These are phyloP conservation scores for Indicator maculatus DNA, from an alignment of 2,113 vertebrate genomes.

Conservation along the genomic window DNA sequence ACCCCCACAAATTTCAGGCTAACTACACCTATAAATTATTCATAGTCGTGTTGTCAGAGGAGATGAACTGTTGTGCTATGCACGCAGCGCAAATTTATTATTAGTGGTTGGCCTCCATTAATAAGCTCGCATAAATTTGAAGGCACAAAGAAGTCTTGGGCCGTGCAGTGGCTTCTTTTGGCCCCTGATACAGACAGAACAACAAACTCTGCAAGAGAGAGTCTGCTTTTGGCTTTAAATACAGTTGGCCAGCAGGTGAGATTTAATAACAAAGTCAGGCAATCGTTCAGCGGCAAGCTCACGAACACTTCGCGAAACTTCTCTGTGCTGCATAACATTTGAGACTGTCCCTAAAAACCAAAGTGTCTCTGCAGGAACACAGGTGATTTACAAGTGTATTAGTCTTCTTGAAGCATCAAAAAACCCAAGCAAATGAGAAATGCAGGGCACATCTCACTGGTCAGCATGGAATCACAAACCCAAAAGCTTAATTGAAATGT, in stretches of 20 bases:
- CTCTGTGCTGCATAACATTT: rapidly evolving
- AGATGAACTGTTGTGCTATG: slow-evolving; percentile 50
- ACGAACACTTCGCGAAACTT: neutral
- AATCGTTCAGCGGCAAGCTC: neutral
- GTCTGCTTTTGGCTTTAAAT: neutral
- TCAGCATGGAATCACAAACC: neutral
- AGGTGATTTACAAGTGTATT: neutral
- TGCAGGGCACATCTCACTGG: rapidly evolving
- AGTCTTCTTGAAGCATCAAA: neutral
- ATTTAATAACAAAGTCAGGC: neutral
- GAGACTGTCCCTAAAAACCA: neutral
- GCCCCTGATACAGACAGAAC: neutral
- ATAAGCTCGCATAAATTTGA: slow-evolving; percentile 50
- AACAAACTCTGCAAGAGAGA: neutral
- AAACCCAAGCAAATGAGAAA: neutral
- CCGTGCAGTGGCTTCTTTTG: neutral
- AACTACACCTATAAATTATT: slow-evolving; percentile 76
- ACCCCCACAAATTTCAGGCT: slow-evolving; percentile 65
- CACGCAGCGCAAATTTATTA: slow-evolving; percentile 35
- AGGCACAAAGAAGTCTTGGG: neutral
- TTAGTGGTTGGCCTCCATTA: slow-evolving; percentile 23
- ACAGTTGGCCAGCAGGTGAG: neutral
- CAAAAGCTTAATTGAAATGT: neutral
- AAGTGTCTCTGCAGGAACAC: neutral
- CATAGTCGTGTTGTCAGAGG: slow-evolving; percentile 11